Percentiles rank a stretch among this genome's conserved stretches.
Conservation (phyloP, 2,113 vertebrate genomes). For the Rhabdornis inornatus region DNA sequence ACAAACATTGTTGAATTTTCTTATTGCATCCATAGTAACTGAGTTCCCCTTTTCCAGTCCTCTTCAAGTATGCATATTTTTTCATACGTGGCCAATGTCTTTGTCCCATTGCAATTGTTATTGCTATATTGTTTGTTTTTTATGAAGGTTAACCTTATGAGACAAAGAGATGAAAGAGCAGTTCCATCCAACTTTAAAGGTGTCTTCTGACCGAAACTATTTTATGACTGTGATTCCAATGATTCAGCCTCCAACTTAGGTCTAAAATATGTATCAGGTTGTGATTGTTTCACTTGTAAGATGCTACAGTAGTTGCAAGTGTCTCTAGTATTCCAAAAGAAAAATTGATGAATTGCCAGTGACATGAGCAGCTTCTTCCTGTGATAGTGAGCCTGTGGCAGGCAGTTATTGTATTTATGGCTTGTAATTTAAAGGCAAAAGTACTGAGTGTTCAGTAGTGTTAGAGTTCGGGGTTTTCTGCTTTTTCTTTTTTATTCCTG, state of each 20-base stretch:
- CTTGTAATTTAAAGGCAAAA: neutral
- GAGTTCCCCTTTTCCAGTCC: neutral
- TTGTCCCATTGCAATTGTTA: neutral
- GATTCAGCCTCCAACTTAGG: neutral
- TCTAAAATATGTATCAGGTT: neutral
- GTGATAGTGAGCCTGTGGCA: neutral
- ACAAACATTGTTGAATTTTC: neutral
- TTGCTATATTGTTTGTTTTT: neutral
- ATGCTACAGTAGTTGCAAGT: neutral
- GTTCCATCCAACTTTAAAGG: neutral
- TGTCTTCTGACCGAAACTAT: neutral
- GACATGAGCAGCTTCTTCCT: neutral
- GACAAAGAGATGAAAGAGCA: neutral
- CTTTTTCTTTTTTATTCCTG: neutral
- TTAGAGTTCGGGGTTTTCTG: neutral
- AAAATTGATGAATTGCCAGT: neutral
- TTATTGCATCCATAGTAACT: neutral
- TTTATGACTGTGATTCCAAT: neutral
- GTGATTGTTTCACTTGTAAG: neutral
- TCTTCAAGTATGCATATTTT: neutral
- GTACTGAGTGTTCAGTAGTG: neutral
- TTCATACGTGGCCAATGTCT: neutral
- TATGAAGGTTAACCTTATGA: neutral
- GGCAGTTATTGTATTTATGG: neutral
- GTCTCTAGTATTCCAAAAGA: neutral